A percentile compares a stretch with the other conserved stretches of the same genome.
These are phyloP conservation scores for Forbesichthys agassizii DNA, from an alignment of 2,113 vertebrate genomes.

Conservation along the genomic window DNA sequence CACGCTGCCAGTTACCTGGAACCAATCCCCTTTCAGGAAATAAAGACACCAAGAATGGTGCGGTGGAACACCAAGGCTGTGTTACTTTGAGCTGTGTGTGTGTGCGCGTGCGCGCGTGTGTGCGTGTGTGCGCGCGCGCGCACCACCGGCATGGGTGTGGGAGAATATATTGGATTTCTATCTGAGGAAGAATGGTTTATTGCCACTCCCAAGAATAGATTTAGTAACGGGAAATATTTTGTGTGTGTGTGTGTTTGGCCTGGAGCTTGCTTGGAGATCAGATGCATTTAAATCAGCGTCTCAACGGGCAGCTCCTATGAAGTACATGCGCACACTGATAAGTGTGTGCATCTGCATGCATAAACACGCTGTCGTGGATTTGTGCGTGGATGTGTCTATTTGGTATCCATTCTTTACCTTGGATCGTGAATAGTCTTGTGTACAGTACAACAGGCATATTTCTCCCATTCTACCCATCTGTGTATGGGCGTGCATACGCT, in stretches of 20 bases:
- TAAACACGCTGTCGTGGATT: conserved; percentile 16
- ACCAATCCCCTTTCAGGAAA: conserved; percentile 52
- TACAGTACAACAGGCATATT: too few relatives aligned
- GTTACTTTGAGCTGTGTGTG: conserved; percentile 37
- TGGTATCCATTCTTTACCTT: too few relatives aligned
- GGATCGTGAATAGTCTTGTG: too few relatives aligned
- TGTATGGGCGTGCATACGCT: too few relatives aligned
- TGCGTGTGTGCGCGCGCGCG: not conserved
- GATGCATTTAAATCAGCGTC: conserved; percentile 75
- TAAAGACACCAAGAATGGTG: conserved; percentile 43
- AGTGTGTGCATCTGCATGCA: conserved; percentile 14
- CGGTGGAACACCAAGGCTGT: conserved; percentile 55
- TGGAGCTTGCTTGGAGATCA: conserved; percentile 71
- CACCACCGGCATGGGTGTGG: conserved; percentile 28
- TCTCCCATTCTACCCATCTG: too few relatives aligned
- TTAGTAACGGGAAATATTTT: conserved; percentile 72
- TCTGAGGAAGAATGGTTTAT: conserved; percentile 62
- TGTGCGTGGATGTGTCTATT: conserved; percentile 5
- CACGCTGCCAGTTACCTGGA: conserved; percentile 60
- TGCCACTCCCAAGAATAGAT: conserved; percentile 72
- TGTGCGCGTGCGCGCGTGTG: not conserved
- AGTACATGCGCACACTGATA: conserved; percentile 44
- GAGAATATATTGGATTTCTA: conserved; percentile 63
- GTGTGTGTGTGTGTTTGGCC: conserved; percentile 40
- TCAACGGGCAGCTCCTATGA: conserved; percentile 68